Percentiles rank a stretch among this genome's conserved stretches.
Evolutionary conservation across 2,797 vertebrate genomes (phyloP).

Genomic region (Crax fasciolata): DNA sequence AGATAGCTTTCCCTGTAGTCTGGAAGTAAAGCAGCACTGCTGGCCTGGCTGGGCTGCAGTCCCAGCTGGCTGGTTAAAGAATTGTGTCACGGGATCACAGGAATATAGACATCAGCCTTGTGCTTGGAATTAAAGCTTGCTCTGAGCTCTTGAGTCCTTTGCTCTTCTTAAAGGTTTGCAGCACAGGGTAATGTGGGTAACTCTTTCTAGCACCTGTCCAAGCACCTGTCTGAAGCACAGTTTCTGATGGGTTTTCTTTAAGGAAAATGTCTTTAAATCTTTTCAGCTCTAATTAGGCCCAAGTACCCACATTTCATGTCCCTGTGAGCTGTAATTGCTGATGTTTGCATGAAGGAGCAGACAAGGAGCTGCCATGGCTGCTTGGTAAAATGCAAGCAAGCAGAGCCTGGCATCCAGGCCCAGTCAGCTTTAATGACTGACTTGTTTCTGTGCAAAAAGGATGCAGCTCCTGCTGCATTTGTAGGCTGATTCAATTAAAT

Average conservation of each 20-base stretch:
- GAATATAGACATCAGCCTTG: slow-evolving; percentile 36
- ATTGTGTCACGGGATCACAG: neutral
- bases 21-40: neutral
- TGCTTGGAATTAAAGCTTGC: slow-evolving; percentile 17
- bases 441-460: neutral
- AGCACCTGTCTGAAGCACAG: slow-evolving; percentile 1
- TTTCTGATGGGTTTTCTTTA: slow-evolving; percentile 47
- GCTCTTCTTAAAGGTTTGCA: slow-evolving; percentile 29
- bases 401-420: neutral
- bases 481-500: neutral
- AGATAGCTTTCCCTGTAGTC: slow-evolving; percentile 6
- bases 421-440: neutral
- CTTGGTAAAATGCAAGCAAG: neutral
- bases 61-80: slow-evolving; percentile 29
- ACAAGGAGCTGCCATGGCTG: neutral
- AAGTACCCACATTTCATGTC: neutral
- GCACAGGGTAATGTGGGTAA: neutral
- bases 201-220: neutral
- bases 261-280: slow-evolving; percentile 53
- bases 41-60: slow-evolving; percentile 40
- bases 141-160: slow-evolving; percentile 33
- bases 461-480: neutral
- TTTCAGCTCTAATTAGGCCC: slow-evolving; percentile 49
- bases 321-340: slow-evolving; percentile 10
- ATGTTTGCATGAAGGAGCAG: neutral